These are phyloP conservation scores for Cephalopholis sonnerati DNA, from an alignment of 2,113 vertebrate species.

Conservation along the genomic window DNA sequence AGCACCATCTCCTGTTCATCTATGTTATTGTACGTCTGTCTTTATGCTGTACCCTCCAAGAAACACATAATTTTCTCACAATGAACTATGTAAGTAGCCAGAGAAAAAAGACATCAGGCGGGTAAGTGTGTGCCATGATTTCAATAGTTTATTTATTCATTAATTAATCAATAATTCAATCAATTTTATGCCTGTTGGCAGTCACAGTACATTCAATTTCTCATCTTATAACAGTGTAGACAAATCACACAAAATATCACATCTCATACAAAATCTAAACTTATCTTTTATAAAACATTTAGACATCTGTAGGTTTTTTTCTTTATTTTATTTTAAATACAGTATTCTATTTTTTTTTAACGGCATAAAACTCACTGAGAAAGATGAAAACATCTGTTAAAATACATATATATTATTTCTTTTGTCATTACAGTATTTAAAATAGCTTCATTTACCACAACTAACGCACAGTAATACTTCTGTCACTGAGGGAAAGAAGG, in stretches of 20 bases:
- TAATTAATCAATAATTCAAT: slow-evolving; percentile 72
- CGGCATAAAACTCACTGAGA: slow-evolving; percentile 79
- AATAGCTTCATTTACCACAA: slow-evolving; percentile 83
- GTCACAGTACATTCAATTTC: slow-evolving; percentile 86
- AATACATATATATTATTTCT: slow-evolving; percentile 83
- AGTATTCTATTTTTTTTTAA: slow-evolving; percentile 56
- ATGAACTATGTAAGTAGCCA: neutral
- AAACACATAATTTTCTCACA: too few species aligned
- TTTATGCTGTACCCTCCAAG: neutral
- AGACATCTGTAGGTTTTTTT: slow-evolving; percentile 71
- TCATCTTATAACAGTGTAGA: slow-evolving; percentile 76
- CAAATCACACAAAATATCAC: slow-evolving; percentile 85
- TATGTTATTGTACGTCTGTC: neutral
- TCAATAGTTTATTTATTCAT: slow-evolving; percentile 74
- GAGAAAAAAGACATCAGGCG: too few species aligned
- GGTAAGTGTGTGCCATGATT: slow-evolving; percentile 9
- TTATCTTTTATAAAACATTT: slow-evolving; percentile 86
- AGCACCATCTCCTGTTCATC: slow-evolving; percentile 50
- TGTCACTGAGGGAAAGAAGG: slow-evolving; percentile 58
- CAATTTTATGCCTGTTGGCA: slow-evolving; percentile 68
- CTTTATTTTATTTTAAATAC: slow-evolving; percentile 68
- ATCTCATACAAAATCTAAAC: slow-evolving; percentile 84
- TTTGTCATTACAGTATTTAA: slow-evolving; percentile 81
- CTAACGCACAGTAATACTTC: slow-evolving; percentile 78
- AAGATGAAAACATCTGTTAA: slow-evolving; percentile 83